Percentiles rank a stretch among this genome's conserved stretches.
These are phyloP conservation scores for Choristoneura fumiferana DNA, from an alignment of 1,140 invertebrate genomes.

Conservation along the genomic window DNA sequence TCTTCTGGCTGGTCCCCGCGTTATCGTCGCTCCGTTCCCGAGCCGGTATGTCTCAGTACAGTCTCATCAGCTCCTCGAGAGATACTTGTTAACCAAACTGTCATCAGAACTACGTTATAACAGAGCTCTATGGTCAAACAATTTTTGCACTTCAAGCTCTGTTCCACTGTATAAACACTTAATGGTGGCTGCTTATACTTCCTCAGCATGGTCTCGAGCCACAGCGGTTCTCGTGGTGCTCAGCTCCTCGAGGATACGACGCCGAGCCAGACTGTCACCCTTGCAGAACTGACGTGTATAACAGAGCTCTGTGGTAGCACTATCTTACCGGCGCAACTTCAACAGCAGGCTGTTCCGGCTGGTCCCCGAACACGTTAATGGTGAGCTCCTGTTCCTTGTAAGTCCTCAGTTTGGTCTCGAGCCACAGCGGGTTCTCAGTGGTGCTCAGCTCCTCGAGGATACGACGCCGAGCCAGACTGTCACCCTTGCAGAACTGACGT, in stretches of 20 bases:
- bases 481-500: conserved; percentile 84
- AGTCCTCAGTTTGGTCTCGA: conserved; percentile 93
- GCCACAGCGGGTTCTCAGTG: conserved; percentile 95
- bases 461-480: conserved; percentile 89
- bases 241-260: conserved; percentile 89
- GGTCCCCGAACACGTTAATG: conserved; percentile 94
- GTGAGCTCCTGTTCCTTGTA: conserved; percentile 96
- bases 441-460: conserved; percentile 91
- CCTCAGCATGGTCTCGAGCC: conserved; percentile 95
- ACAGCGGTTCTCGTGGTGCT: conserved; percentile 95
- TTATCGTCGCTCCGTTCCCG: no score
- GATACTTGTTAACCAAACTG: conserved; percentile 89
- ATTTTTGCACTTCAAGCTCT: conserved; percentile 75
- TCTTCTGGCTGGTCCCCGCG: no score
- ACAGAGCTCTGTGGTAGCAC: no score
- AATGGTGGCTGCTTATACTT: conserved; percentile 95
- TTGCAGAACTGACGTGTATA: conserved; percentile 82
- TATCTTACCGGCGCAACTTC: conserved; percentile 79
- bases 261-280: conserved; percentile 89
- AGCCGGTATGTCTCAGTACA: no score
- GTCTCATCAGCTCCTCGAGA: conserved; percentile 91
- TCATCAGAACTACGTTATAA: conserved; percentile 85
- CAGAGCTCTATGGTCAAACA: no score
- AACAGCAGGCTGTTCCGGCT: conserved; percentile 69
- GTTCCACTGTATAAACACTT: conserved; percentile 90